phyloP scores from a whole-genome alignment of 2,888 invertebrate species.

The Opisthograptis luteolata region DNA sequence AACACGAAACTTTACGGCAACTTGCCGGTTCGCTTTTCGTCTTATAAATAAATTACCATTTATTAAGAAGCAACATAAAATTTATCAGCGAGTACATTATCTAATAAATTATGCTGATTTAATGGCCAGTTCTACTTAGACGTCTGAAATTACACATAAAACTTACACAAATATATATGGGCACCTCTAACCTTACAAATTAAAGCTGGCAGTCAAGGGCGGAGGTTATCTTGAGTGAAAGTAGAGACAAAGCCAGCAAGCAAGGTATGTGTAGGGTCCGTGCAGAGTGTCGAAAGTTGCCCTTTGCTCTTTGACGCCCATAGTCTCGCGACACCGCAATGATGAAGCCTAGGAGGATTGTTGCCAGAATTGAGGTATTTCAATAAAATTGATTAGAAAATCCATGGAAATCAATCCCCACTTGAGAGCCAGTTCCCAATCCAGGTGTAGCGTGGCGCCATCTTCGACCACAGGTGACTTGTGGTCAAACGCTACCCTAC shows the following conservation, averaged over 20 bases:
- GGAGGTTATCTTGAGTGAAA: slow-evolving; percentile 24
- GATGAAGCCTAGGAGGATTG: slow-evolving; percentile 3
- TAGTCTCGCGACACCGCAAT: slow-evolving; percentile 31
- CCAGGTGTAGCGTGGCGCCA: too few relatives aligned
- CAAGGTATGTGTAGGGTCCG: not conserved
- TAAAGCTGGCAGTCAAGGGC: slow-evolving; percentile 2
- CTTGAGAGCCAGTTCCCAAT: too few relatives aligned
- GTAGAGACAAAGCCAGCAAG: slow-evolving; percentile 16
- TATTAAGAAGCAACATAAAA: too few relatives aligned
- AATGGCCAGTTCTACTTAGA: not conserved
- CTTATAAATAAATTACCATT: not conserved
- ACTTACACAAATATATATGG: slow-evolving; percentile 12
- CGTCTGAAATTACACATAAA: slow-evolving; percentile 6
- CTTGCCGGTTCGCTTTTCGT: too few relatives aligned
- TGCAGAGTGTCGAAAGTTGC: slow-evolving; percentile 31
- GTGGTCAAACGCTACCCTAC: too few relatives aligned
- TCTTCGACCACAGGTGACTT: too few relatives aligned
- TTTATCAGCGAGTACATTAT: too few relatives aligned
- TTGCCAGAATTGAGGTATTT: slow-evolving; percentile 2
- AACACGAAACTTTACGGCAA: too few relatives aligned
- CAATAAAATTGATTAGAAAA: too few relatives aligned
- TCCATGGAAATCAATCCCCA: too few relatives aligned
- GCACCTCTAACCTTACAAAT: slow-evolving; percentile 19
- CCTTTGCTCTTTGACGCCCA: slow-evolving; percentile 27
- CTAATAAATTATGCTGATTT: too few relatives aligned